phyloP scores from a whole-genome alignment of 37 sponge, comb jelly and placozoan species.

The Amphimedon queenslandica region DNA sequence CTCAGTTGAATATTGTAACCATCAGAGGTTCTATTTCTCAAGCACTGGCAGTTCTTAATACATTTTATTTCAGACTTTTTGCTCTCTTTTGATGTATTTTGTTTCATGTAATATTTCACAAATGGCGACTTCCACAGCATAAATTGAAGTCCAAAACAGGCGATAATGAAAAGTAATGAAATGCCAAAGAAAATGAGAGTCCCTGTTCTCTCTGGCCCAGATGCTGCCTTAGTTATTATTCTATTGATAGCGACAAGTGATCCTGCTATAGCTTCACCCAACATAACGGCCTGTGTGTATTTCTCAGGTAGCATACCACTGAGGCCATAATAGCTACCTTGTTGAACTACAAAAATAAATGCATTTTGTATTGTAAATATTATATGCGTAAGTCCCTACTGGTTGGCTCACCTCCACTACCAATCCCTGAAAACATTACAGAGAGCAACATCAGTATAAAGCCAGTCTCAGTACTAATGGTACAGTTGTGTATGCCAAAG shows the following conservation, averaged over 20 bases:
- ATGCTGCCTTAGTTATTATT: conserved; percentile 68
- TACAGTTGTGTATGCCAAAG: conserved; percentile 56
- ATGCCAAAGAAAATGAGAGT: conserved; percentile 74
- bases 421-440: conserved; percentile 41
- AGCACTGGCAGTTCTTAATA: too few species aligned
- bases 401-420: conserved; percentile 45
- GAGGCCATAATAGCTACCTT: conserved; percentile 88
- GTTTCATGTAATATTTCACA: conserved; percentile 48
- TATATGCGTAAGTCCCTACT: not conserved
- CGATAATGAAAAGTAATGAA: conserved; percentile 66
- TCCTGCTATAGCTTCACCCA: conserved; percentile 84
- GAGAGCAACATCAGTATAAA: conserved; percentile 53
- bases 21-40: too few species aligned
- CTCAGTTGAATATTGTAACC: too few species aligned
- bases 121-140: conserved; percentile 55
- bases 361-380: not conserved
- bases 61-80: too few species aligned
- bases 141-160: conserved; percentile 59
- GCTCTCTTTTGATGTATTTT: not conserved
- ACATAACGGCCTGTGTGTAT: conserved; percentile 77
- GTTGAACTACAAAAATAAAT: conserved; percentile 58
- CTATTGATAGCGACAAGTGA: conserved; percentile 56
- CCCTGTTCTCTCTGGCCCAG: conserved; percentile 39
- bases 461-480: conserved; percentile 7
- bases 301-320: conserved; percentile 74